These are phyloP conservation scores for Gonatopus flavifemur DNA, from an alignment of 1,140 invertebrate genomes.

Conservation along the genomic window DNA sequence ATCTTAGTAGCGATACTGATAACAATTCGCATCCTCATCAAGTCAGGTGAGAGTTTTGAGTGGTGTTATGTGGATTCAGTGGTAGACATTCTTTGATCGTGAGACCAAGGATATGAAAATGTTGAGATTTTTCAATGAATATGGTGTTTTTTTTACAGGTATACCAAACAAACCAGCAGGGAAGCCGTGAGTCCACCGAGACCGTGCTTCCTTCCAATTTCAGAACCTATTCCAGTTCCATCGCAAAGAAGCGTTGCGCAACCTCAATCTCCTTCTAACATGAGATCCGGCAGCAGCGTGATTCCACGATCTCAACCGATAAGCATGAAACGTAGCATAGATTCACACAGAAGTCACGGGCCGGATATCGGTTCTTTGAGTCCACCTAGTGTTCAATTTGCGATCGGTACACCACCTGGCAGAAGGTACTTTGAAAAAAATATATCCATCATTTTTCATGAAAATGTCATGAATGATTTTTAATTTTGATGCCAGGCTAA, in stretches of 20 bases:
- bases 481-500: constrained; percentile 31
- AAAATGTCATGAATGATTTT: not conserved
- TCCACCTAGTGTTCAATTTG: constrained; percentile 87
- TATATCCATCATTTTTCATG: not conserved
- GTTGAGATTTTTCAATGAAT: not conserved
- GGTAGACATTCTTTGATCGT: not conserved
- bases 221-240: constrained; percentile 79
- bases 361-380: constrained; percentile 85
- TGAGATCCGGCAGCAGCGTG: constrained; percentile 46
- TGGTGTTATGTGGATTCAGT: not conserved
- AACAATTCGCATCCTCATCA: constrained; percentile 48
- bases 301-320: constrained; percentile 83
- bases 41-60: constrained; percentile 38
- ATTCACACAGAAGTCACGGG: constrained; percentile 65
- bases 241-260: constrained; percentile 65
- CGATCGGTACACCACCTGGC: constrained; percentile 84
- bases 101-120: not conserved
- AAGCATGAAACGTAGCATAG: constrained; percentile 69
- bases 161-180: constrained; percentile 46
- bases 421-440: constrained; percentile 50
- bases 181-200: constrained; percentile 65
- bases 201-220: constrained; percentile 70
- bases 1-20: constrained; percentile 62
- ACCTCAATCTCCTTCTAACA: constrained; percentile 43
- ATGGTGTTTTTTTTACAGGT: no score